phyloP scores from a whole-genome alignment of 2,113 vertebrate genomes.

The Callipepla squamata region DNA sequence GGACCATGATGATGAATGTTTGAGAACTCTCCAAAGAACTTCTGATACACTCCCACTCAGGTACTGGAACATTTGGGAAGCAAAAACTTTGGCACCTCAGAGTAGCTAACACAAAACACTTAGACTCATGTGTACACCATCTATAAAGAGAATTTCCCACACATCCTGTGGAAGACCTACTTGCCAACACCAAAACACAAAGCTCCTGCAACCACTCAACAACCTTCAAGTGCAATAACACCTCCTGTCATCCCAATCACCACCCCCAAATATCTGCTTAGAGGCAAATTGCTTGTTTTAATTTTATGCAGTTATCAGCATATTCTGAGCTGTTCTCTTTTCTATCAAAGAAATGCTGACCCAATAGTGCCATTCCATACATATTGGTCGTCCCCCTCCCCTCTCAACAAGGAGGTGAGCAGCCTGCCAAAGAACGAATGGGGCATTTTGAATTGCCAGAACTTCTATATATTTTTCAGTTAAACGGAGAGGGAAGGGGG shows the following conservation, averaged over 20 bases:
- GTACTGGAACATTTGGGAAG: neutral
- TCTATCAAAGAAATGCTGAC: too few relatives aligned
- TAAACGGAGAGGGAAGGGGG: neutral
- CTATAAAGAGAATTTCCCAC: neutral
- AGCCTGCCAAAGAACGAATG: accelerated
- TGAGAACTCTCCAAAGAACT: accelerated
- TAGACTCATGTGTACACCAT: neutral
- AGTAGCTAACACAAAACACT: neutral
- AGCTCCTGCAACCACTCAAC: neutral
- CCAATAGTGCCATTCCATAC: neutral
- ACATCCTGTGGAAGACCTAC: neutral
- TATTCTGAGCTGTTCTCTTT: neutral
- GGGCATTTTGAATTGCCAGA: neutral
- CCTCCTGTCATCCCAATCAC: neutral
- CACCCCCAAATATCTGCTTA: neutral
- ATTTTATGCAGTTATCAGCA: neutral
- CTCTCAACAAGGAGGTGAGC: accelerated
- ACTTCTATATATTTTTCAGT: accelerated
- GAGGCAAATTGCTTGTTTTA: neutral
- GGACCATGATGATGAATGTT: neutral
- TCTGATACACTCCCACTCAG: neutral
- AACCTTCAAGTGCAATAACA: neutral
- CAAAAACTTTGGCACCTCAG: neutral
- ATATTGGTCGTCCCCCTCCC: neutral
- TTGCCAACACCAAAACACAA: neutral